Base-by-base conservation (phyloP, 2,113 vertebrate genomes). In the Hyla sarda region DNA sequence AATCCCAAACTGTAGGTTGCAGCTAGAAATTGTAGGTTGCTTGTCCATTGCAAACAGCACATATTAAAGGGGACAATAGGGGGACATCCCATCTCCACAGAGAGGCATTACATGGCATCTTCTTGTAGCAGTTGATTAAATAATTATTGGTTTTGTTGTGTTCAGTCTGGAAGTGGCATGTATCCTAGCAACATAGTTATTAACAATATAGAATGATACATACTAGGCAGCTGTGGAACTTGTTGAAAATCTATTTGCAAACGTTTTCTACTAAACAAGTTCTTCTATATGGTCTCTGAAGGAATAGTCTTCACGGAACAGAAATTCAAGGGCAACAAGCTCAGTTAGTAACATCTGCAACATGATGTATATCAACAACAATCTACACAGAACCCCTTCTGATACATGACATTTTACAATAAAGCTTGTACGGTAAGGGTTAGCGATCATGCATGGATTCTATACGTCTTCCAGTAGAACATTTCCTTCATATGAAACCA, bases 91-190 rank as follows among this genome's bases (percentile, higher is more conserved):
- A 30, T 45, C 21, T 73, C 23, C 3, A 2, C 19, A 13, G 34
- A 11, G 3, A n/a, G 19, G 21, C 14, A 1, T 34, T 69, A 14
- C 1, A n/a, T 73, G 34, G 41, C 21, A 34, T 69, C 34, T 34
- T 30, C 19, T 6, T n/a, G 9, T n/a, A 13, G 69, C 37, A 23
- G 69, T 45, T 73, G 34, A 73, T 73, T 45, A 73, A 72, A 41
- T 72, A 72, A 72, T 72, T 72, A 72, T 72, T 72, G 69, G 34
- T 7, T 23, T 72, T 41, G 32, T 71, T 71, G 34, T 41, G 19
- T 72, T 72, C 69, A 23, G 13, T n/a, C 69, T 45, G 19, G 37
- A 41, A 41, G 37, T 45, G 21, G 5, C 45, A 12, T 12, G 69
- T 72, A 45, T 41, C 69, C 37, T 72, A 45, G 69, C 69, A 72